Base-by-base conservation (phyloP, 2,888 invertebrate genomes). In the Ischnura elegans region DNA sequence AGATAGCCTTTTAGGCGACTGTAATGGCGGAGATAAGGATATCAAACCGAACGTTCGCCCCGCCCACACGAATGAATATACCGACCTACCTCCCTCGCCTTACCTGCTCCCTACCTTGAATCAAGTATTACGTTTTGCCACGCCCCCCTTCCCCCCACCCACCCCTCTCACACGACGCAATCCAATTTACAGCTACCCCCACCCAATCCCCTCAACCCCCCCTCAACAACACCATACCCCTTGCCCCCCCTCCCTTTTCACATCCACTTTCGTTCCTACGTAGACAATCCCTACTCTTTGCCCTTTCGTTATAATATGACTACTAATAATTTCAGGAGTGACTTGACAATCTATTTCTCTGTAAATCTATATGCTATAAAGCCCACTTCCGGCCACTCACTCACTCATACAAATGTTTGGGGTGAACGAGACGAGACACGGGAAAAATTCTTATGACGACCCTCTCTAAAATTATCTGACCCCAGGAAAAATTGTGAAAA, bases 21-120 rank as follows among this genome's bases (percentile, higher is more conserved):
- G 61, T 90, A 90, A 90, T 90, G 90, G 90, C 61, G 90, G 90
- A 90, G 90, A 90, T 90, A 90, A 90, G 90, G 87, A 87, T 87
- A 87, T 87, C 87, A 61, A 51, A 42, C 87, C 55, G 51, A 87
- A 21, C 87, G n/a, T 66, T 43, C 90, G 90, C 90, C 42, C 90
- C 90, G 90, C 90, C 90, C 90, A 61, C 51, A 25, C 45, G 46
- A 45, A 86, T 76, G 76, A 76, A 76, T 76, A 76, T 76, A 76
- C 76, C 76, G 8, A 29, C 66, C 55, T 21, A 6, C 8, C 47
- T 13, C 47, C 8, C 47, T 25, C 61, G 29, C 85, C 85, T 85
- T 13, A 36, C 85, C 3, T 36, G 42, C 85, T 85, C 19, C 85
- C 85, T 51, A 8, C 29, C 42, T n/a, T n/a, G n/a, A n/a, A n/a